Conservation (phyloP, 2,888 invertebrate species). For the Sphaerophoria taeniata region DNA sequence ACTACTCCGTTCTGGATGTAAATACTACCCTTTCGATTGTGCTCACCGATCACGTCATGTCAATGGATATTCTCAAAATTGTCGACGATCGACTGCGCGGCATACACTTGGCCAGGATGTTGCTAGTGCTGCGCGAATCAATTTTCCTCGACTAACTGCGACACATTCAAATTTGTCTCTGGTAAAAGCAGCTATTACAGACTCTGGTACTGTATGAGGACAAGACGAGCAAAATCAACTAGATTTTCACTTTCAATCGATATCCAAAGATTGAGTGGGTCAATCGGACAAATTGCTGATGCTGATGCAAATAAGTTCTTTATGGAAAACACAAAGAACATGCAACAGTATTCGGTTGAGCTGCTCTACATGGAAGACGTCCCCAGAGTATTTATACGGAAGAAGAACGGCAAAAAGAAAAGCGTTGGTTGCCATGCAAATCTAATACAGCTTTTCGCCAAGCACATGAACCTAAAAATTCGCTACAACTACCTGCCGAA, state of each 20-base stretch:
- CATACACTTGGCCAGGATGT: slow-evolving; percentile 42
- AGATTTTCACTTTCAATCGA: slow-evolving; percentile 45
- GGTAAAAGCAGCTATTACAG: slow-evolving; percentile 45
- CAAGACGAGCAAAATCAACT: not conserved
- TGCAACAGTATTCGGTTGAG: slow-evolving; percentile 34
- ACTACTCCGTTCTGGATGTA: slow-evolving; percentile 4
- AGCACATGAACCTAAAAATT: slow-evolving; percentile 47
- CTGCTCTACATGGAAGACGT: slow-evolving; percentile 43
- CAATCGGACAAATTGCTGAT: slow-evolving; percentile 34
- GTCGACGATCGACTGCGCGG: slow-evolving; percentile 35
- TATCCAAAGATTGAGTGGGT: slow-evolving; percentile 42
- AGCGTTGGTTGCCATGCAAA: slow-evolving; percentile 49
- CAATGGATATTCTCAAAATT: slow-evolving; percentile 20
- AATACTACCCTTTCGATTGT: slow-evolving; percentile 29
- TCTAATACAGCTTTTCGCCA: slow-evolving; percentile 48
- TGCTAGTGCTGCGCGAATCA: slow-evolving; percentile 38
- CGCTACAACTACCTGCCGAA: slow-evolving; percentile 13
- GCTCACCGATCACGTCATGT: slow-evolving; percentile 41
- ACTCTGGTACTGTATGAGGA: slow-evolving; percentile 47
- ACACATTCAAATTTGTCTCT: slow-evolving; percentile 32
- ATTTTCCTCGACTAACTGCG: slow-evolving; percentile 19
- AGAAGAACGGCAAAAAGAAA: not conserved
- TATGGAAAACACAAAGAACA: not conserved
- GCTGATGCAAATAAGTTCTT: slow-evolving; percentile 34
- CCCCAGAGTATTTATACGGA: slow-evolving; percentile 13